Base-by-base conservation (phyloP, 2,888 invertebrate genomes). In the Stenchaetothrips biformis region DNA sequence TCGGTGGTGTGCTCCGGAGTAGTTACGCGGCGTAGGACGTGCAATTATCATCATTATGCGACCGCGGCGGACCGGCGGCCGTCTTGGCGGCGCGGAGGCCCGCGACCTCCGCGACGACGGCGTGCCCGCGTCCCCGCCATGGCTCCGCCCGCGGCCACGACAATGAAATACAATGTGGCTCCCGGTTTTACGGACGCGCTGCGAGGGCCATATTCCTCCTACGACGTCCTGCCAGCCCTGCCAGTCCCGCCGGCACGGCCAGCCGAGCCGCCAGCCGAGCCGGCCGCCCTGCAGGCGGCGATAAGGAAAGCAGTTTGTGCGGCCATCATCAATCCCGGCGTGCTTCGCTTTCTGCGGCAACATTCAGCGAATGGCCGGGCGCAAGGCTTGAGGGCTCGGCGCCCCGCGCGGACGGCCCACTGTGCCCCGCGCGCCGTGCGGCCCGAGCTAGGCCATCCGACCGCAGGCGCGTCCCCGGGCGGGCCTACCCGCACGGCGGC, bases 31-130 rank as follows among this genome's bases (percentile, higher is more conserved):
- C 13, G 18, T 18, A 53, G 67, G 67, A 67, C n/a, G 67, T 21
- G 67, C 67, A 67, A 67, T 67, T 67, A 67, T 67, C 67, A 67
- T 18, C 67, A 67, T 67, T 67, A 67, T 21, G 67, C 67, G 67
- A 21, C 37, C 62, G 62, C 62, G 62, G n/a, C 21, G 67, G n/a
- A 67, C 53, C 53, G 2, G 37, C 13, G 13, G 13, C 11, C 37
- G 37, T 37, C 37, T 37, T 37, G 37, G 37, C 37, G 37, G 37
- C 37, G 37, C 37, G 37, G 37, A 1, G 13, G 53, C 11, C 53
- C 3, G 53, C 53, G 53, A 7, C 53, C 53, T 16, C 53, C 16
- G 53, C 53, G 53, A 16, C 53, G 13, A 53, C 37, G 37, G 37
- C 37, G 37, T 37, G 37, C 37, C 37, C 37, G 37, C 37, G 37